A percentile compares a stretch with the other conserved stretches of the same genome.
These are phyloP conservation scores for Smutsia gigantea DNA, from an alignment of 2,797 vertebrate species.

Conservation along the genomic window DNA sequence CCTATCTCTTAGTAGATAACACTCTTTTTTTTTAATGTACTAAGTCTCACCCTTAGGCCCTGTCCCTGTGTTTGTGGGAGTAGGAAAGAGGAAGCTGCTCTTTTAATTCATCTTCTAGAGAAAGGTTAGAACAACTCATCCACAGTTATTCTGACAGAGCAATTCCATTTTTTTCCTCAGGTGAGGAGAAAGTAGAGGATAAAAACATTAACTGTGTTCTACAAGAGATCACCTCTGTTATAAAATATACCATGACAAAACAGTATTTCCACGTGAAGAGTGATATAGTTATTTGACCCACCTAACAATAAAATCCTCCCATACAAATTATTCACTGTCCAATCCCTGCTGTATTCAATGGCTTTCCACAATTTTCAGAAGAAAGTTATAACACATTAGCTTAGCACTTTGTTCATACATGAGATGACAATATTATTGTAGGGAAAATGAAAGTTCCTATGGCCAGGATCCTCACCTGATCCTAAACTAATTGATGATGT, in stretches of 20 bases:
- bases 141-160: background rate
- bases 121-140: background rate
- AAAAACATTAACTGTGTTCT: background rate
- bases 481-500: no score
- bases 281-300: background rate
- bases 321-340: background rate
- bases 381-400: background rate
- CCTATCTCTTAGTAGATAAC: background rate
- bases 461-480: no score
- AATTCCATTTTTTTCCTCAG: background rate
- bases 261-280: background rate
- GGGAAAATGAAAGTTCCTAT: no score
- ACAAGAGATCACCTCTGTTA: background rate
- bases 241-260: background rate
- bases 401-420: background rate
- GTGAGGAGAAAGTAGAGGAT: background rate
- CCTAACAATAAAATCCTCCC: background rate
- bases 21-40: background rate
- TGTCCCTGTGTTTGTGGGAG: background rate
- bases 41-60: background rate
- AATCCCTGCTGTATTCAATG: background rate
- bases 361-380: background rate
- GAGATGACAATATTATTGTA: background rate
- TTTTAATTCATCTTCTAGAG: background rate
- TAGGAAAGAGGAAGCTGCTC: background rate